A percentile compares a stretch with the other conserved stretches of the same genome.
Conservation (phyloP, 2,797 vertebrate species). For the Euthynnus affinis region DNA sequence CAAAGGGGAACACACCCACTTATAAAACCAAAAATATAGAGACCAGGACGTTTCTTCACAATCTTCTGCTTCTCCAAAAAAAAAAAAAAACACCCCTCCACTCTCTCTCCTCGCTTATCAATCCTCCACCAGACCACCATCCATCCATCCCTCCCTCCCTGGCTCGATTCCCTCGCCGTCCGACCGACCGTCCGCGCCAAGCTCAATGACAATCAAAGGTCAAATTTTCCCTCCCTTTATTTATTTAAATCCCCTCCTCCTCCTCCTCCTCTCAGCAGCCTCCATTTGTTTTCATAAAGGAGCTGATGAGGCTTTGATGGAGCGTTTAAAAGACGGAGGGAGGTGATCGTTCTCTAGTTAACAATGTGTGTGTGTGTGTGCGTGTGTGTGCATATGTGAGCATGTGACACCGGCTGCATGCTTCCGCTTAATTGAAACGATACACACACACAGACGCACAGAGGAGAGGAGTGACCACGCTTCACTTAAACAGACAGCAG, state of each 20-base stretch:
- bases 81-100: background rate
- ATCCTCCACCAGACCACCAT: slow-evolving; percentile 14
- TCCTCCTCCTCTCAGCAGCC: no score
- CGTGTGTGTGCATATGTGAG: slow-evolving; percentile 6
- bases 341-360: slow-evolving; percentile 13
- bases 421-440: slow-evolving; percentile 38
- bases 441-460: slow-evolving; percentile 14
- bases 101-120: slow-evolving; percentile 6
- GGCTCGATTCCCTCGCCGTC: background rate
- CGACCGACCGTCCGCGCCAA: background rate
- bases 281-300: slow-evolving; percentile 66
- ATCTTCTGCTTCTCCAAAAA: background rate
- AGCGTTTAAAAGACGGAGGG: slow-evolving; percentile 27
- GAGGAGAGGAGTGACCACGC: slow-evolving; percentile 26
- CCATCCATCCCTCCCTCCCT: slow-evolving; percentile 1
- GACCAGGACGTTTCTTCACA: slow-evolving; percentile 1
- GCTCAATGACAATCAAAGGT: slow-evolving; percentile 86
- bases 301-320: slow-evolving; percentile 61
- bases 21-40: slow-evolving; percentile 30
- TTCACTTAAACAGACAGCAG: slow-evolving; percentile 28
- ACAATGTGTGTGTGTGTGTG: background rate
- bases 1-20: slow-evolving; percentile 54
- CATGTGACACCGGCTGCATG: slow-evolving; percentile 40
- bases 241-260: slow-evolving; percentile 52
- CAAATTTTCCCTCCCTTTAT: slow-evolving; percentile 60